Conservation (phyloP, 2,888 invertebrate species). For the Nemotelus pantherinus region DNA sequence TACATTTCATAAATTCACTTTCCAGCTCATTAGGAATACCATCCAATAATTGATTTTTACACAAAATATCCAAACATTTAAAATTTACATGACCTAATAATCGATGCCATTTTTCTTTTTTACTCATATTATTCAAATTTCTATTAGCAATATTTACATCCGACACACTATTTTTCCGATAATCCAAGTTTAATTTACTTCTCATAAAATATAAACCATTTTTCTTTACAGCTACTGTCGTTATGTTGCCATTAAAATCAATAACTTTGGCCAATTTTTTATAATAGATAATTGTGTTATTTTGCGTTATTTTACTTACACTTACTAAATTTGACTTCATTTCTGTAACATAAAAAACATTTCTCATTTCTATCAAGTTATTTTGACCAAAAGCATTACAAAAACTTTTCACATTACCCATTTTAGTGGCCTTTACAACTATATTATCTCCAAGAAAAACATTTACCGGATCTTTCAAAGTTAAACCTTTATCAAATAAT, state of each 20-base stretch:
- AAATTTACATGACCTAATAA: constrained; percentile 49
- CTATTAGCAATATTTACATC: not conserved
- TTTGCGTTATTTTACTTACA: constrained; percentile 38
- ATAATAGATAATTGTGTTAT: constrained; percentile 38
- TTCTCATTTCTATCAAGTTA: constrained; percentile 22
- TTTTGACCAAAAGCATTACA: constrained; percentile 2
- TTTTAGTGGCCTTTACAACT: constrained; percentile 6
- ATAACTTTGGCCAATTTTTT: constrained; percentile 35
- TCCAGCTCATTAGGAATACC: constrained; percentile 46
- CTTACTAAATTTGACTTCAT: constrained; percentile 45
- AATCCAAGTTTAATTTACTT: not conserved
- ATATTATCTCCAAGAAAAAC: too few relatives aligned
- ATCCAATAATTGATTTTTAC: constrained; percentile 44
- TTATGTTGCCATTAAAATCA: constrained; percentile 18
- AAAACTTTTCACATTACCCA: not conserved
- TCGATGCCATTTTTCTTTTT: constrained; percentile 50
- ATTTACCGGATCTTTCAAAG: not conserved
- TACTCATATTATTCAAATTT: not conserved
- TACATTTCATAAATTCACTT: constrained; percentile 46
- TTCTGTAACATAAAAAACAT: constrained; percentile 44
- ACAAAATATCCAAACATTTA: constrained; percentile 46
- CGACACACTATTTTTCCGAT: not conserved
- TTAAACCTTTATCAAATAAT: not conserved
- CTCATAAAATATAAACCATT: constrained; percentile 14
- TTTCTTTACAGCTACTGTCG: not conserved